phyloP scores from a whole-genome alignment of 1,140 invertebrate genomes.

The Daktulosphaira vitifoliae region DNA sequence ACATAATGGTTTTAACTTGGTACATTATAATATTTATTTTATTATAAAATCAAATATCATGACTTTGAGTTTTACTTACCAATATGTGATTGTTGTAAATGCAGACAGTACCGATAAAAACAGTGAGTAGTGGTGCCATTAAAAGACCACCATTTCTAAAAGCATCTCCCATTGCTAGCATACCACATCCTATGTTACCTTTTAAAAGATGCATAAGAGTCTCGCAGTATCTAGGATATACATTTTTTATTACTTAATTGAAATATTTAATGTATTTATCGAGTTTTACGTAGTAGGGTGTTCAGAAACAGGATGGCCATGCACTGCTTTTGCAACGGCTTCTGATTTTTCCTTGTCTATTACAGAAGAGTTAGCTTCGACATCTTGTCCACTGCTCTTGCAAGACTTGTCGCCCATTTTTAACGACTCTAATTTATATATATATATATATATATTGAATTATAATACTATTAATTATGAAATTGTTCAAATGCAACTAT shows the following conservation, averaged over 20 bases:
- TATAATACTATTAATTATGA: no score
- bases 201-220: slow-evolving; percentile 78
- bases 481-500: no score
- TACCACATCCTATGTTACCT: slow-evolving; percentile 81
- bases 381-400: slow-evolving; percentile 2
- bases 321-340: slow-evolving; percentile 19
- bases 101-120: slow-evolving; percentile 66
- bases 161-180: slow-evolving; percentile 83
- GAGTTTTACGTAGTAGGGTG: slow-evolving; percentile 17
- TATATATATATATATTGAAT: no score
- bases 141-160: slow-evolving; percentile 74
- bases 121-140: slow-evolving; percentile 67
- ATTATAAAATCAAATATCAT: no score
- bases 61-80: slow-evolving; percentile 49
- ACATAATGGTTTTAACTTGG: no score
- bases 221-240: slow-evolving; percentile 57
- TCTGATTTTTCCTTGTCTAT: background rate
- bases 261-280: no score
- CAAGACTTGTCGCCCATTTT: slow-evolving; percentile 30
- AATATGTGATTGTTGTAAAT: slow-evolving; percentile 79
- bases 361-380: background rate
- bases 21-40: no score
- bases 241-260: no score
- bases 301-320: slow-evolving; percentile 24
- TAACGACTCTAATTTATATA: slow-evolving; percentile 16